Evolutionary conservation across 2,797 vertebrate species (phyloP).

Genomic region (Carapus acus): DNA sequence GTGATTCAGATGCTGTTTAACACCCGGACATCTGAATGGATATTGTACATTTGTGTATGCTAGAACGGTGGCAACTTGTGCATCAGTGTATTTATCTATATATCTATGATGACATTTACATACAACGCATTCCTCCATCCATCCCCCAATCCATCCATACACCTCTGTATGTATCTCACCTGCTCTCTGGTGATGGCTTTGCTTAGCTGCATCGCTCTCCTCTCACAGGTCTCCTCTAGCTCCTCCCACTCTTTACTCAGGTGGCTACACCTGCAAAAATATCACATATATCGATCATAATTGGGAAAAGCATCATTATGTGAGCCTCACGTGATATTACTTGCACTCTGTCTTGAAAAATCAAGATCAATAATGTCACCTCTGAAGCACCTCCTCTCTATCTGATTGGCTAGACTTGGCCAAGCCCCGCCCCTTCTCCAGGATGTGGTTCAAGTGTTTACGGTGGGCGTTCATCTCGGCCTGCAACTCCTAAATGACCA

Average conservation of each 20-base stretch:
- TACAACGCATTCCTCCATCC: too few relatives aligned
- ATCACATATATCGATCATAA: background rate
- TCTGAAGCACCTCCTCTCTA: slow-evolving; percentile 64
- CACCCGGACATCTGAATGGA: too few relatives aligned
- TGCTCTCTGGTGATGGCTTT: slow-evolving; percentile 75
- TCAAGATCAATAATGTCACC: slow-evolving; percentile 31
- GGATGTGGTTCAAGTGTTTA: slow-evolving; percentile 69
- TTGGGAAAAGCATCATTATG: too few relatives aligned
- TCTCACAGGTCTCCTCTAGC: slow-evolving; percentile 73
- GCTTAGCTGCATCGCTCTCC: slow-evolving; percentile 69
- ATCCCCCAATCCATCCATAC: too few relatives aligned
- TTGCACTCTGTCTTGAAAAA: too few relatives aligned
- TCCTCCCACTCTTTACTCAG: slow-evolving; percentile 74
- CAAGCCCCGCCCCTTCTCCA: slow-evolving; percentile 73
- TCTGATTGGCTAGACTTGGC: slow-evolving; percentile 61
- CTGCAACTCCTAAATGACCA: slow-evolving; percentile 71
- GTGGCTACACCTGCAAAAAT: slow-evolving; percentile 57
- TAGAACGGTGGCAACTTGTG: too few relatives aligned
- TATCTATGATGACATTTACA: too few relatives aligned
- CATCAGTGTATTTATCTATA: too few relatives aligned
- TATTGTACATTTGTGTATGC: too few relatives aligned
- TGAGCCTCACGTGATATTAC: too few relatives aligned
- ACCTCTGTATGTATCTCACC: slow-evolving; percentile 55
- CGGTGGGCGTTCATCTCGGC: slow-evolving; percentile 76
- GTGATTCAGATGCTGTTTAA: too few relatives aligned